A percentile compares a stretch with the other conserved stretches of the same genome.
Conservation (phyloP, 2,888 invertebrate genomes). For the Galeopsomyia nigrocyanea region DNA sequence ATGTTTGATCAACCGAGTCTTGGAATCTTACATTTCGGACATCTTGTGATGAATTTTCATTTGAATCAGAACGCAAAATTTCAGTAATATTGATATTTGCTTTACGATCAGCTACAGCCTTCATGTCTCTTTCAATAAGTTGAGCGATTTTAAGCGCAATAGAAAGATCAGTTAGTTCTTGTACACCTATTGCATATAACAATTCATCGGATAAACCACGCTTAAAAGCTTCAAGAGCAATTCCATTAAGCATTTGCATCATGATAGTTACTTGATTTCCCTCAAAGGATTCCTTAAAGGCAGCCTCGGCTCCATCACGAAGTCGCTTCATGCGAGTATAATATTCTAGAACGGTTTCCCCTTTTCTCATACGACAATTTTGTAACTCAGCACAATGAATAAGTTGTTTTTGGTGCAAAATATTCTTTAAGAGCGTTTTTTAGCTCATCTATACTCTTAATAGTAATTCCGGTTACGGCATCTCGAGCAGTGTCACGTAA, state of each 20-base stretch:
- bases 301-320: background rate
- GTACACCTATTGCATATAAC: constrained; percentile 39
- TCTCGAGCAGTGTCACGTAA: constrained; percentile 4
- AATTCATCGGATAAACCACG: constrained; percentile 38
- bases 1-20: too few relatives aligned
- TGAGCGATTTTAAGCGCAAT: constrained; percentile 16
- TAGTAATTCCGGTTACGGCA: background rate
- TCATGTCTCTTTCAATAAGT: constrained; percentile 32
- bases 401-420: constrained; percentile 6
- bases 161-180: constrained; percentile 8
- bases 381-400: constrained; percentile 35
- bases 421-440: constrained; percentile 12
- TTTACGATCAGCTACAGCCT: constrained; percentile 1
- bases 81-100: background rate
- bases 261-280: constrained; percentile 8
- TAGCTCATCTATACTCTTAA: background rate
- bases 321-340: background rate
- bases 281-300: background rate
- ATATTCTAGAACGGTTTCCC: constrained; percentile 27
- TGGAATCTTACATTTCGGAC: too few relatives aligned
- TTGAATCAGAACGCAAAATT: too few relatives aligned
- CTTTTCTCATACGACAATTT: constrained; percentile 19
- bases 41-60: too few relatives aligned
- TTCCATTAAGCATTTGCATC: constrained; percentile 36
- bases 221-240: constrained; percentile 40